phyloP scores from a whole-genome alignment of 2,888 invertebrate genomes.

The Endotricha flammealis region DNA sequence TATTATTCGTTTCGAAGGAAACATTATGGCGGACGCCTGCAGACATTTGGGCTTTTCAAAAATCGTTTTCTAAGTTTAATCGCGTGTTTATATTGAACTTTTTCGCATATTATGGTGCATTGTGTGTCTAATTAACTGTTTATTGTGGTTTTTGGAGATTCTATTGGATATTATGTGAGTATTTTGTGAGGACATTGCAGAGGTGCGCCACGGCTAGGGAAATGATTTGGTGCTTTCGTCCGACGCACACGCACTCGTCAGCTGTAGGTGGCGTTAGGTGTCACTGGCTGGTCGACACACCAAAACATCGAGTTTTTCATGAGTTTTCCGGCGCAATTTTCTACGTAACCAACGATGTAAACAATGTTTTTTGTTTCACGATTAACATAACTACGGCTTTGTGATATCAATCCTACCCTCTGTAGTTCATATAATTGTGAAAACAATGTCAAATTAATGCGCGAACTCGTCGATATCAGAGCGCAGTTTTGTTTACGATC shows the following conservation, averaged over 20 bases:
- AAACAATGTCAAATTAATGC: slow-evolving; percentile 49
- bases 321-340: slow-evolving; percentile 74
- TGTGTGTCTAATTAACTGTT: slow-evolving; percentile 69
- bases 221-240: slow-evolving; percentile 79
- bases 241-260: slow-evolving; percentile 77
- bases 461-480: slow-evolving; percentile 56
- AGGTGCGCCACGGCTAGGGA: slow-evolving; percentile 79
- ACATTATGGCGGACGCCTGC: slow-evolving; percentile 79
- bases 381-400: slow-evolving; percentile 27
- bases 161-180: slow-evolving; percentile 71
- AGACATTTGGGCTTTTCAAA: slow-evolving; percentile 78
- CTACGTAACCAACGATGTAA: slow-evolving; percentile 45
- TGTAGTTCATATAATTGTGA: slow-evolving; percentile 23
- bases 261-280: slow-evolving; percentile 78
- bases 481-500: slow-evolving; percentile 61
- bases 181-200: slow-evolving; percentile 74
- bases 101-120: slow-evolving; percentile 76
- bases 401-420: slow-evolving; percentile 23
- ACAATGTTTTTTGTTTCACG: slow-evolving; percentile 36
- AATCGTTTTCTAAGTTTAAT: slow-evolving; percentile 78
- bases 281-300: slow-evolving; percentile 55
- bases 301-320: slow-evolving; percentile 75
- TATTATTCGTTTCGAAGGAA: slow-evolving; percentile 80
- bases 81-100: slow-evolving; percentile 78
- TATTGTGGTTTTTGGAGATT: slow-evolving; percentile 73